phyloP scores from a whole-genome alignment of 1,140 invertebrate species.

The Probaryconus sp. region DNA sequence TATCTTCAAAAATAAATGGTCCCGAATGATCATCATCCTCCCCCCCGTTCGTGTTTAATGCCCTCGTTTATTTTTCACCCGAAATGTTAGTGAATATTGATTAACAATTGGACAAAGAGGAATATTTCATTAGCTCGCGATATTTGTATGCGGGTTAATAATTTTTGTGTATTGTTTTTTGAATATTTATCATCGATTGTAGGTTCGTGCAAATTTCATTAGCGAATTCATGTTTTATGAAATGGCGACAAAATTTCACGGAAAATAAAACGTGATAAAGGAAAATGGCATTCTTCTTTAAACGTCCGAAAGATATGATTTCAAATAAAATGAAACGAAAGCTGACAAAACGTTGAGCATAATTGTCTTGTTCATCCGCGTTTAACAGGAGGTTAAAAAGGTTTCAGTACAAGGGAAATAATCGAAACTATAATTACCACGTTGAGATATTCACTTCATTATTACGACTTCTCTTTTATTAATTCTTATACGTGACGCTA shows the following conservation, averaged over 20 bases:
- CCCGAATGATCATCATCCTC: slow-evolving; percentile 23
- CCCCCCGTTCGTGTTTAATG: slow-evolving; percentile 21
- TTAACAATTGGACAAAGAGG: slow-evolving; percentile 28
- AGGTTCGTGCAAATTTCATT: slow-evolving; percentile 19
- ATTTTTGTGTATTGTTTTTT: too few relatives aligned
- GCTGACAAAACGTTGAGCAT: too few relatives aligned
- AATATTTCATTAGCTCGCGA: slow-evolving; percentile 38
- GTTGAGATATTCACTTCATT: slow-evolving; percentile 43
- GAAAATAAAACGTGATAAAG: too few relatives aligned
- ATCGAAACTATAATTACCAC: slow-evolving; percentile 21
- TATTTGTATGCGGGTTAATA: too few relatives aligned
- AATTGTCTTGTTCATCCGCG: too few relatives aligned
- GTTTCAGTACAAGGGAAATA: slow-evolving; percentile 21
- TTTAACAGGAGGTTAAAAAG: too few relatives aligned
- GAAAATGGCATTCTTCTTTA: too few relatives aligned
- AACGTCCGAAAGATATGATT: too few relatives aligned
- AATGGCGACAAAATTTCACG: too few relatives aligned
- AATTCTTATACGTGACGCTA: slow-evolving; percentile 44
- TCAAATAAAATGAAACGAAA: too few relatives aligned
- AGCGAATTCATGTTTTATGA: too few relatives aligned
- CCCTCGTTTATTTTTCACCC: neutral
- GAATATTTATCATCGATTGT: too few relatives aligned
- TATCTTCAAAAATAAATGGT: slow-evolving; percentile 42
- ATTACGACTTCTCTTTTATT: slow-evolving; percentile 36
- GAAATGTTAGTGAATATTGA: slow-evolving; percentile 35